phyloP scores from a whole-genome alignment of 2,888 invertebrate species.

The Philhelius pedissequus region DNA sequence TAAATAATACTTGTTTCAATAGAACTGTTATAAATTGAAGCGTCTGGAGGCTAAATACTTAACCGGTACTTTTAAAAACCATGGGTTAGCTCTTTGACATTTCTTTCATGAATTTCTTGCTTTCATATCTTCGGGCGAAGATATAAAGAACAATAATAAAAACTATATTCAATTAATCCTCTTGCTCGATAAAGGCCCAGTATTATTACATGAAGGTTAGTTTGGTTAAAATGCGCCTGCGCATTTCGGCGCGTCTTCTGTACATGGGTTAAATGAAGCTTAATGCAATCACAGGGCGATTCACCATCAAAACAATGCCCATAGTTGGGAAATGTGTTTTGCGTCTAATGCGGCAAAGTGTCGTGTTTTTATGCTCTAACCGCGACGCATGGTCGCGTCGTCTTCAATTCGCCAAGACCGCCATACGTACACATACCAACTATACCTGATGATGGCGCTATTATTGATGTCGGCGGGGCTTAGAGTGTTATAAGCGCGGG shows the following conservation, averaged over 20 bases:
- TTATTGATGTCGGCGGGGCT: constrained; percentile 3
- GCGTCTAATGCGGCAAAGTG: constrained; percentile 42
- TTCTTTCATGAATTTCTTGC: too few relatives aligned
- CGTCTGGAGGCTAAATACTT: too few relatives aligned
- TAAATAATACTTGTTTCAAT: too few relatives aligned
- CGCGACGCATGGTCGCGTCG: constrained; percentile 21
- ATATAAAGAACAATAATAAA: too few relatives aligned
- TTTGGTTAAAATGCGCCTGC: background rate
- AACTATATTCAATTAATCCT: too few relatives aligned
- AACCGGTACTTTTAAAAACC: too few relatives aligned
- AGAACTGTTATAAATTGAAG: too few relatives aligned
- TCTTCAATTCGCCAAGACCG: constrained; percentile 15
- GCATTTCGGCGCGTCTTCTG: background rate
- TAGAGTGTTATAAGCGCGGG: constrained; percentile 52
- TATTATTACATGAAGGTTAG: too few relatives aligned
- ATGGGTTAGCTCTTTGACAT: too few relatives aligned
- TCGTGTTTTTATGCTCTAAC: constrained; percentile 44
- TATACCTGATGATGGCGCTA: constrained; percentile 3
- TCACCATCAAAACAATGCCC: constrained; percentile 53
- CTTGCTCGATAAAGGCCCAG: too few relatives aligned
- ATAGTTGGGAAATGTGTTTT: constrained; percentile 51
- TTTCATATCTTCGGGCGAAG: too few relatives aligned
- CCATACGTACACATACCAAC: background rate
- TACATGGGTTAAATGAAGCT: constrained; percentile 32
- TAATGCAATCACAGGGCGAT: constrained; percentile 29